Evolutionary conservation across 2,797 vertebrate genomes (phyloP).

Genomic region (Rhynchotus rufescens): DNA sequence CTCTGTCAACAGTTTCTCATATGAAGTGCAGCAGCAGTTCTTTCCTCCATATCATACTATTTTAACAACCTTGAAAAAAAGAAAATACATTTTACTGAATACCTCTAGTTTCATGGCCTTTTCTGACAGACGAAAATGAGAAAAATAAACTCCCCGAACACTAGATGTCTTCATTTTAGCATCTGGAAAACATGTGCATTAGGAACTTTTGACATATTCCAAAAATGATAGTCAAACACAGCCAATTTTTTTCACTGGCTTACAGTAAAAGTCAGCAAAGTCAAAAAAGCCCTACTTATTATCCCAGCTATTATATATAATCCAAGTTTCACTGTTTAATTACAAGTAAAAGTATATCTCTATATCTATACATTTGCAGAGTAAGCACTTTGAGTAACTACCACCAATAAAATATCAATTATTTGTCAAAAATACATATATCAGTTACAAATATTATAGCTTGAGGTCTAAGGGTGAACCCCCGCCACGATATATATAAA

Average conservation of each 20-base stretch:
- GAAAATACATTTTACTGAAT: not conserved
- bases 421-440: not conserved
- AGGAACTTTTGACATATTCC: constrained; percentile 48
- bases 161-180: constrained; percentile 38
- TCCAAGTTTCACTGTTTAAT: not conserved
- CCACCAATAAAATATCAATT: not conserved
- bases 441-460: not conserved
- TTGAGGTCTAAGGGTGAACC: not conserved
- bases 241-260: constrained; percentile 59
- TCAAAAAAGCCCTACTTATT: not conserved
- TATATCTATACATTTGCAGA: not conserved
- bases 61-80: not conserved
- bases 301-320: not conserved
- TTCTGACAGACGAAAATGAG: not conserved
- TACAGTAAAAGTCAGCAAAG: constrained; percentile 40
- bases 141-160: constrained; percentile 32
- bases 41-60: not conserved
- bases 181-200: constrained; percentile 72
- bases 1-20: not conserved
- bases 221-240: constrained; percentile 52
- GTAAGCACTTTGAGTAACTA: not conserved
- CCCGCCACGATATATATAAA: not conserved
- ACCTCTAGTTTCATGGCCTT: not conserved
- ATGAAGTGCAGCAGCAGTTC: not conserved
- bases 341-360: not conserved